Conservation (phyloP, 1,140 invertebrate species). For the Bombus affinis region DNA sequence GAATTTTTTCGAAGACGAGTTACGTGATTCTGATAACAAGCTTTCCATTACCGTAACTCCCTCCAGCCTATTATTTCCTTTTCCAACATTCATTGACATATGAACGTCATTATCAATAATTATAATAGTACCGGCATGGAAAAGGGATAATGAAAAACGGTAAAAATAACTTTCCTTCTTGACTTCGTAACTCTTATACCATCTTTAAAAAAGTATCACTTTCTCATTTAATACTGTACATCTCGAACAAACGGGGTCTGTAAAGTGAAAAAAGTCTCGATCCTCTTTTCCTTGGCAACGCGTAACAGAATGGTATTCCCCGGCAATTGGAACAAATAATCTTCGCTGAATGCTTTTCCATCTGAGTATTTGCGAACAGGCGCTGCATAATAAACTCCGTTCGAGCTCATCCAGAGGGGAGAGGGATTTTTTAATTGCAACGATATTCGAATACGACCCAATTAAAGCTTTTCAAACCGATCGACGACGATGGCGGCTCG, state of each 20-base stretch:
- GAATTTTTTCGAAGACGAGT: neutral
- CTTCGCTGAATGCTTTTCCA: neutral
- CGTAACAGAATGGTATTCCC: neutral
- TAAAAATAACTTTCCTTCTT: too few species aligned
- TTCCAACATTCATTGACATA: neutral
- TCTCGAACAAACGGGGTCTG: neutral
- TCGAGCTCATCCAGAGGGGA: neutral
- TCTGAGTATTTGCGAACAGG: neutral
- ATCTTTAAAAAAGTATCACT: neutral
- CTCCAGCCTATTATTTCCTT: neutral
- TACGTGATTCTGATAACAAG: neutral
- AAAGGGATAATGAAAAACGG: neutral
- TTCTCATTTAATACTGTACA: neutral
- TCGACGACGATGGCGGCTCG: neutral
- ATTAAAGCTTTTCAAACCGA: slow-evolving; percentile 9
- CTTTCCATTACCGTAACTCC: neutral
- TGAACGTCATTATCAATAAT: neutral
- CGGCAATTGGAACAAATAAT: slow-evolving; percentile 8
- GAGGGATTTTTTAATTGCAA: slow-evolving; percentile 2
- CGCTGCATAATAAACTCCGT: neutral
- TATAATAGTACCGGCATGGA: neutral
- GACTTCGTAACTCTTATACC: too few species aligned
- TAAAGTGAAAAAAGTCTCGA: neutral
- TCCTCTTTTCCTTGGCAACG: neutral
- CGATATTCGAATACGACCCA: slow-evolving; percentile 26